Conservation (phyloP, 2,888 invertebrate species). For the Venustoraphidia nigricollis region DNA sequence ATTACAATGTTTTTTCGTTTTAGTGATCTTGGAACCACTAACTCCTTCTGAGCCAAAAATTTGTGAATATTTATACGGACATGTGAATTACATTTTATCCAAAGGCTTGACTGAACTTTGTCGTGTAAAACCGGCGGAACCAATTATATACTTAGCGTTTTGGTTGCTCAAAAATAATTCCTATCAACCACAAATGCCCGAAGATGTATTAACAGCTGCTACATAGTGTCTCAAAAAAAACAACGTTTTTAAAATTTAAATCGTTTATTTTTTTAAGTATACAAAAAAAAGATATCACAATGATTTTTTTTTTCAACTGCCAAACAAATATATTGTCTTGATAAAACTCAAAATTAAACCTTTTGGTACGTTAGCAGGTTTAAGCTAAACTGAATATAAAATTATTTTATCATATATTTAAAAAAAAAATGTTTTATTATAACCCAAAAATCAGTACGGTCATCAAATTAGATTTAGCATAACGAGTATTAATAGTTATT, state of each 20-base stretch:
- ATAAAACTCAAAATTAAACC: background rate
- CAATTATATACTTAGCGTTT: constrained; percentile 62
- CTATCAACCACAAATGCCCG: constrained; percentile 41
- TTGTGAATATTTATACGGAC: constrained; percentile 50
- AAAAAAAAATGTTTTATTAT: too few relatives aligned
- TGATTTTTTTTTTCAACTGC: background rate
- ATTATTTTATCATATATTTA: too few relatives aligned
- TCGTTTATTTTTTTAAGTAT: background rate
- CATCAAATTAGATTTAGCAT: too few relatives aligned
- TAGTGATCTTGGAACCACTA: constrained; percentile 65
- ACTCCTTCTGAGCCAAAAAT: constrained; percentile 40
- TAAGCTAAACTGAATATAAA: too few relatives aligned
- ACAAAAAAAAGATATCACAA: background rate
- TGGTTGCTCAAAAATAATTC: constrained; percentile 62
- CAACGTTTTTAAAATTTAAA: background rate
- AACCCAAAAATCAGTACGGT: too few relatives aligned
- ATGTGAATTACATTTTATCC: constrained; percentile 46
- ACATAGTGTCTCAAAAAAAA: constrained; percentile 15
- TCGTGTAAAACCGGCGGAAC: constrained; percentile 56
- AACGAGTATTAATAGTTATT: too few relatives aligned
- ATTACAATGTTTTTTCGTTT: constrained; percentile 13
- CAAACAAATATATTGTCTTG: background rate
- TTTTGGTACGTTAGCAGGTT: background rate
- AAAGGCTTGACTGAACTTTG: constrained; percentile 49
- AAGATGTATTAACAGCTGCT: constrained; percentile 20